phyloP scores from a whole-genome alignment of 2,113 vertebrate species.

The Antechinus stuartii region DNA sequence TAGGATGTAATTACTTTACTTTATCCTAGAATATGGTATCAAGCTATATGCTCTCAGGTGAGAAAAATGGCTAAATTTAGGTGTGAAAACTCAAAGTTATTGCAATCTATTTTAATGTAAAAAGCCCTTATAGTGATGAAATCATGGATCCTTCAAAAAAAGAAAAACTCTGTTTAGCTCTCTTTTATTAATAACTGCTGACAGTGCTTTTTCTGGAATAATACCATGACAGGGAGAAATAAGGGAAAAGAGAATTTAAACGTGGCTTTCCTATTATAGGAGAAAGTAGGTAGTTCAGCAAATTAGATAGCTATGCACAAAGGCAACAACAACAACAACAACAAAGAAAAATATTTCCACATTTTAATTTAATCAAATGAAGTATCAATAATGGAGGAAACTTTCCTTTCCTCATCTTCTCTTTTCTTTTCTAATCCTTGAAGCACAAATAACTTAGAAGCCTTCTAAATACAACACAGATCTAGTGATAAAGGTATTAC shows the following conservation, averaged over 20 bases:
- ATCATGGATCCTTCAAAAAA: not conserved
- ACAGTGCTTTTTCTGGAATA: not conserved
- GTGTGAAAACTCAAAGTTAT: not conserved
- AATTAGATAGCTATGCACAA: not conserved
- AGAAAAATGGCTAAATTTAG: not conserved
- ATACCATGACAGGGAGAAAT: not conserved
- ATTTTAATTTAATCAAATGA: not conserved
- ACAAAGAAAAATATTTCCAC: not conserved
- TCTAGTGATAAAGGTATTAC: not conserved
- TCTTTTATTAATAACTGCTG: not conserved
- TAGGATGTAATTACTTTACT: not conserved
- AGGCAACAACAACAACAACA: not conserved
- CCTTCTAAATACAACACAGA: not conserved
- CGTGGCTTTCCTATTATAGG: not conserved
- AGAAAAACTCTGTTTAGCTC: not conserved
- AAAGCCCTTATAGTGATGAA: not conserved
- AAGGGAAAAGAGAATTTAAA: not conserved
- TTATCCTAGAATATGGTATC: not conserved
- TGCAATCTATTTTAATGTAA: not conserved
- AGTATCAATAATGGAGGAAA: not conserved
- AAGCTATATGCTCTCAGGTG: not conserved
- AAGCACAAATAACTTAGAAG: not conserved
- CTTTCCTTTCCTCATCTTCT: not conserved
- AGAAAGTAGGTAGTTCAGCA: not conserved
- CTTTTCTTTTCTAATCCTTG: not conserved